Conservation (phyloP, 2,113 vertebrate species). For the Petroica traversi region DNA sequence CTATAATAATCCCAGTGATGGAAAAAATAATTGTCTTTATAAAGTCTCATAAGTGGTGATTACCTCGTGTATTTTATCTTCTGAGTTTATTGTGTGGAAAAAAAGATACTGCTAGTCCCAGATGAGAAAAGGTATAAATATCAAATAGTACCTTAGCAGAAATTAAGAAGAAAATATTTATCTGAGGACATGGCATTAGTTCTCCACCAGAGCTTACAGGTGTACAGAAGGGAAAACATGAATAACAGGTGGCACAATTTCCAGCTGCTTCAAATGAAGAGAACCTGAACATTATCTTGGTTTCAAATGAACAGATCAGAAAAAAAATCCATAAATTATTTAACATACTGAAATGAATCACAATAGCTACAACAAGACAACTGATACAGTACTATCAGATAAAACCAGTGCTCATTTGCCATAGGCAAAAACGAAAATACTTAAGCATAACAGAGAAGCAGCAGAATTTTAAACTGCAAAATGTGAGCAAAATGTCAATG, state of each 20-base stretch:
- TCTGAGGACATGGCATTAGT: neutral
- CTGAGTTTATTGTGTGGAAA: neutral
- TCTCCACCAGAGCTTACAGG: neutral
- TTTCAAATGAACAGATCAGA: neutral
- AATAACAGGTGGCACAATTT: neutral
- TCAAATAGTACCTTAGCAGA: neutral
- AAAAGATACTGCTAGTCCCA: neutral
- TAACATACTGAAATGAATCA: neutral
- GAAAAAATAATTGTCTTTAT: neutral
- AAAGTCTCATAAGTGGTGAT: neutral
- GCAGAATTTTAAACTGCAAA: neutral
- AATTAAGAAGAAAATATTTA: neutral
- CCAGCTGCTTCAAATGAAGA: neutral
- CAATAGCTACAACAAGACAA: neutral
- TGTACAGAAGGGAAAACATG: neutral
- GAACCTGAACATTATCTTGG: neutral
- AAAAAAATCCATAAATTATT: neutral
- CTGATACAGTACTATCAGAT: neutral
- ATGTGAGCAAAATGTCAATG: neutral
- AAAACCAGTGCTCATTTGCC: neutral
- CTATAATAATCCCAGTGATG: neutral
- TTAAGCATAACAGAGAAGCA: neutral
- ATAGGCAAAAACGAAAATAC: neutral
- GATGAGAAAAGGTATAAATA: neutral
- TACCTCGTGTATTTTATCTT: neutral